These are phyloP conservation scores for Onychostoma macrolepis DNA, from an alignment of 2,113 vertebrate genomes.

Conservation along the genomic window DNA sequence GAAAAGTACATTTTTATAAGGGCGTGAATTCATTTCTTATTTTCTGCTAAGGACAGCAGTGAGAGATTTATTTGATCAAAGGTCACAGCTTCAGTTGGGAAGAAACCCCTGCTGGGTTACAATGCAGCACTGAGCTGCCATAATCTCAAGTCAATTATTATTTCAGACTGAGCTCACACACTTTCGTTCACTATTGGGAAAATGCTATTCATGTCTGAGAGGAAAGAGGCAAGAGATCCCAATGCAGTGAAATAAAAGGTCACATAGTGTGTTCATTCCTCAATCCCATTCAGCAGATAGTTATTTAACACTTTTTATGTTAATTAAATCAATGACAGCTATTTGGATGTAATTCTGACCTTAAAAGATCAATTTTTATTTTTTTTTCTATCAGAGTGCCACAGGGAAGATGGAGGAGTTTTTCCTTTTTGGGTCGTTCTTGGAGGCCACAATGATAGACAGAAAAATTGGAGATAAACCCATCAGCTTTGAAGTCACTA, in stretches of 20 bases:
- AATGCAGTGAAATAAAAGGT: background rate
- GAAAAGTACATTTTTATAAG: background rate
- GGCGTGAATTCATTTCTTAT: background rate
- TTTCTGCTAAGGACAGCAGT: background rate
- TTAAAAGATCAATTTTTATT: background rate
- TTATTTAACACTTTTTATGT: background rate
- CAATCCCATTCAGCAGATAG: background rate
- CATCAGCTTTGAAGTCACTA: constrained; percentile 94
- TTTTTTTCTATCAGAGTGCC: constrained; percentile 62
- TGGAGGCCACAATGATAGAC: constrained; percentile 97
- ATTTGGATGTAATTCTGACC: background rate
- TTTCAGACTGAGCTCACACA: constrained; percentile 1
- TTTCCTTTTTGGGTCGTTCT: constrained; percentile 93
- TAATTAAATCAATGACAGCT: background rate
- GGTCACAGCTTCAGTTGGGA: background rate
- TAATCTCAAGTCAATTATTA: constrained; percentile 4
- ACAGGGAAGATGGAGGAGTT: constrained; percentile 94
- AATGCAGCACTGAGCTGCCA: constrained; percentile 10
- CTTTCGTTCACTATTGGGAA: background rate
- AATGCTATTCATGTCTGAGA: background rate
- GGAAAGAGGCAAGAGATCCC: background rate
- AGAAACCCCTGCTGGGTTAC: background rate
- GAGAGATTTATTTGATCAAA: constrained; percentile 11
- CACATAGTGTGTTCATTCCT: background rate
- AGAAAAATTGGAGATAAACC: constrained; percentile 95